Base-by-base conservation (phyloP, 2,888 invertebrate species). In the Xestia xanthographa region DNA sequence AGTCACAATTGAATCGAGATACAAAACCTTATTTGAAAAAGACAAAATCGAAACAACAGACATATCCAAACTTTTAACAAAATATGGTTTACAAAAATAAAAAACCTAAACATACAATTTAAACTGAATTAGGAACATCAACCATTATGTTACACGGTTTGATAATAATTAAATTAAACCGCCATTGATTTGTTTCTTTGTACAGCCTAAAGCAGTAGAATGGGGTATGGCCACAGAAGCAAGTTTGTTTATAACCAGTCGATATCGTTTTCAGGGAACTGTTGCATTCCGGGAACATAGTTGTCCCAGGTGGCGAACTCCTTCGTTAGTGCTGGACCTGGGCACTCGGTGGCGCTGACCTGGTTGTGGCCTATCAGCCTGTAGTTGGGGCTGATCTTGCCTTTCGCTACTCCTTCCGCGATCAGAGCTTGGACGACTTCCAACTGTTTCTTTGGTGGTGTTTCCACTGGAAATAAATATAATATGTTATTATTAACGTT, bases 261-360 rank as follows among this genome's bases (percentile, higher is more conserved):
- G 17, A 17, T 63, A 41, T 63, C 63, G 14, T 14, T 34, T 12
- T 11, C 5, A 1, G 45, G 56, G 26, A 88, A 85, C n/a, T 71
- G 67, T 17, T 82, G 77, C 12, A 72, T 79, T 8, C 87, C 90
- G 0, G 90, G 82, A 1, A 86, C 79, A 68, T 89, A 97, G 84
- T 98, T 97, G 0, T 97, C 95, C 98, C 98, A 98, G 0, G 94
- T 97, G 2, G 96, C 94, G 66, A 98, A 97, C 85, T 97, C 97
- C 8, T 95, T 88, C 80, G 97, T 97, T 0, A 98, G 94, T 0
- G 97, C 94, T 5, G 94, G 95, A 0, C 98, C 98, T 0, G 98
- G 98, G 84, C 98, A 98, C 84, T 97, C 97, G 0, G 98, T 98
- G 0, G 87, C 29, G 91, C 89, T 91, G 3, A 91, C 90, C 80